phyloP scores from a whole-genome alignment of 2,113 vertebrate genomes.

The Trogon surrucura region DNA sequence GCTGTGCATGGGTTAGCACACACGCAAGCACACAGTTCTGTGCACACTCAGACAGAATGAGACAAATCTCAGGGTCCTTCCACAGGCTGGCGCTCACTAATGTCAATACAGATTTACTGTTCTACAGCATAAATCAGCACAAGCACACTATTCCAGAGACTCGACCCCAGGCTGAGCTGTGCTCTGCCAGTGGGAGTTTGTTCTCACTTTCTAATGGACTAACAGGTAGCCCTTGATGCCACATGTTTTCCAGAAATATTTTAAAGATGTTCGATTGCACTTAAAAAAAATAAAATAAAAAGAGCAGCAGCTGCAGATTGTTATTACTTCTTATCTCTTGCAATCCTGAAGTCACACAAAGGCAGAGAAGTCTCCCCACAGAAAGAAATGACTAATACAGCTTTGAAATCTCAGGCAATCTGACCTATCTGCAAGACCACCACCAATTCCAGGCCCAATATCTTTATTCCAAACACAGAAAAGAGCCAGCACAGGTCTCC shows the following conservation, averaged over 20 bases:
- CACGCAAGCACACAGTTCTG: background rate
- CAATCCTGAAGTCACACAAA: background rate
- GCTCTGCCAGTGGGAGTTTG: background rate
- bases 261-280: background rate
- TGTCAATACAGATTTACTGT: background rate
- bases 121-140: background rate
- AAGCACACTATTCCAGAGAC: background rate
- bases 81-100: background rate
- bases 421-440: background rate
- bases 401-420: background rate
- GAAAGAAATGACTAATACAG: background rate
- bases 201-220: constrained; percentile 33
- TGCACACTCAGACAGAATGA: background rate
- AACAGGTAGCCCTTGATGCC: constrained; percentile 27
- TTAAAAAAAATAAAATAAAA: background rate
- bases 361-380: background rate
- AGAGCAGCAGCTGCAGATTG: constrained; percentile 8
- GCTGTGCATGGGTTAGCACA: background rate
- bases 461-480: background rate
- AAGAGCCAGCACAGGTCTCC: background rate
- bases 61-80: background rate
- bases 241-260: constrained; percentile 16
- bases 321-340: background rate
- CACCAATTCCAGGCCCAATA: background rate
- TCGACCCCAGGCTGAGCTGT: background rate